Percentiles rank a stretch among this genome's conserved stretches.
These are phyloP conservation scores for Melangyna quadrimaculata DNA, from an alignment of 2,888 invertebrate genomes.

Conservation along the genomic window DNA sequence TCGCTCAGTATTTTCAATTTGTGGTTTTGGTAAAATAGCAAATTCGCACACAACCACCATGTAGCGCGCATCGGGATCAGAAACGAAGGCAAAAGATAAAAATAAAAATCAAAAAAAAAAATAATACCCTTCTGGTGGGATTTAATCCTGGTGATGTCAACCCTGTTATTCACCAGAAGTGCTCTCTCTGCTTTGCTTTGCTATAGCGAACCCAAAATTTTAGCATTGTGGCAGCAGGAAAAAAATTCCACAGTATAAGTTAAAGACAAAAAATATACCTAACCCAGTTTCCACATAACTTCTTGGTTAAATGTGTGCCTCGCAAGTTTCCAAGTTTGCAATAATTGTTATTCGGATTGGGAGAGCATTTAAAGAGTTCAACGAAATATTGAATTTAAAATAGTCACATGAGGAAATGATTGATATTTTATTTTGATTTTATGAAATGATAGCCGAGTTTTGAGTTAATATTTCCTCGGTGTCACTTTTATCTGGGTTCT, in stretches of 20 bases:
- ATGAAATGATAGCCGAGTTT: no score
- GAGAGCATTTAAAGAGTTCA: neutral
- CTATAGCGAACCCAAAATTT: constrained; percentile 3
- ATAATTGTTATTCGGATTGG: neutral
- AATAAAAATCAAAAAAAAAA: neutral
- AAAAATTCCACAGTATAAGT: constrained; percentile 8
- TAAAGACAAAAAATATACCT: constrained; percentile 5
- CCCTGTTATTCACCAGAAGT: constrained; percentile 4
- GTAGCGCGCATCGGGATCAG: no score
- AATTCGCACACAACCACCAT: constrained; percentile 29
- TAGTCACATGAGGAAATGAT: neutral
- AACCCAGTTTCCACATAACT: neutral
- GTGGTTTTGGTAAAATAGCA: constrained; percentile 33
- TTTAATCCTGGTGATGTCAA: constrained; percentile 17
- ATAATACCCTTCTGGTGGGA: constrained; percentile 5
- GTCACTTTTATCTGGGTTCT: no score
- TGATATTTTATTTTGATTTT: no score
- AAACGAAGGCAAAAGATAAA: neutral
- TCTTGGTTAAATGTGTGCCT: neutral
- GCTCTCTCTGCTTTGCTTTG: no score
- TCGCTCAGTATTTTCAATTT: constrained; percentile 55
- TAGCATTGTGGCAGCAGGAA: neutral
- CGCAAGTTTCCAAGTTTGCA: neutral
- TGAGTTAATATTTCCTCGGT: no score
- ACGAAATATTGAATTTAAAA: neutral